Percentiles rank a stretch among this genome's conserved stretches.
Evolutionary conservation across 2,797 vertebrate species (phyloP).

Genomic region (Perodicticus potto): DNA sequence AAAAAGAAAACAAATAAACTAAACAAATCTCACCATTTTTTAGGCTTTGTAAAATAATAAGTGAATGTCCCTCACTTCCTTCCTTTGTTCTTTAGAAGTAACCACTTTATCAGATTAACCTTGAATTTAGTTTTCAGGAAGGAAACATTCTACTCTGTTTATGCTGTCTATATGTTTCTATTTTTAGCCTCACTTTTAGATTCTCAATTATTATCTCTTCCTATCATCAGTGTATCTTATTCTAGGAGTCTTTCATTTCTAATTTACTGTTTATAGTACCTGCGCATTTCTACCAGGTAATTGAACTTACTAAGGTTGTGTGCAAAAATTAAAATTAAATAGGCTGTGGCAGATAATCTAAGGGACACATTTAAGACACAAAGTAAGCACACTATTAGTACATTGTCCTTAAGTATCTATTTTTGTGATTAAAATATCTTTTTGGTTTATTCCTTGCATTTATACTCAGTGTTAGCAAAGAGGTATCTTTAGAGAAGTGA

Average conservation of each 20-base stretch:
- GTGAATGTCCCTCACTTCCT: too few relatives aligned
- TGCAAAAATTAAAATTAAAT: slow-evolving; percentile 41
- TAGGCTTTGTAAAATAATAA: too few relatives aligned
- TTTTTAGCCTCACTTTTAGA: neutral
- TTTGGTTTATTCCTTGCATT: slow-evolving; percentile 16
- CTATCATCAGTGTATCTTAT: neutral
- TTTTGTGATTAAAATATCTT: neutral
- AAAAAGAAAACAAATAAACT: too few relatives aligned
- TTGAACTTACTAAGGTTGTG: neutral
- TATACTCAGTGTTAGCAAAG: neutral
- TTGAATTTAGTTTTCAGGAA: too few relatives aligned
- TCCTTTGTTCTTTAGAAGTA: too few relatives aligned
- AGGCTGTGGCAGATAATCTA: neutral
- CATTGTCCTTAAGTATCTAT: neutral
- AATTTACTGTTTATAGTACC: neutral
- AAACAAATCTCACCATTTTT: too few relatives aligned
- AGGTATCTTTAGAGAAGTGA: neutral
- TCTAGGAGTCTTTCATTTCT: neutral
- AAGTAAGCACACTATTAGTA: neutral
- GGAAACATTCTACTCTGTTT: too few relatives aligned
- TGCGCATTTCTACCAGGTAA: neutral
- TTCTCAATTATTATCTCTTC: slow-evolving; percentile 5
- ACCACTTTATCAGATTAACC: too few relatives aligned
- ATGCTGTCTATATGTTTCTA: neutral
- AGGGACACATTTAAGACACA: neutral